Base-by-base conservation (phyloP, 2,797 vertebrate genomes). In the Acipenser ruthenus region DNA sequence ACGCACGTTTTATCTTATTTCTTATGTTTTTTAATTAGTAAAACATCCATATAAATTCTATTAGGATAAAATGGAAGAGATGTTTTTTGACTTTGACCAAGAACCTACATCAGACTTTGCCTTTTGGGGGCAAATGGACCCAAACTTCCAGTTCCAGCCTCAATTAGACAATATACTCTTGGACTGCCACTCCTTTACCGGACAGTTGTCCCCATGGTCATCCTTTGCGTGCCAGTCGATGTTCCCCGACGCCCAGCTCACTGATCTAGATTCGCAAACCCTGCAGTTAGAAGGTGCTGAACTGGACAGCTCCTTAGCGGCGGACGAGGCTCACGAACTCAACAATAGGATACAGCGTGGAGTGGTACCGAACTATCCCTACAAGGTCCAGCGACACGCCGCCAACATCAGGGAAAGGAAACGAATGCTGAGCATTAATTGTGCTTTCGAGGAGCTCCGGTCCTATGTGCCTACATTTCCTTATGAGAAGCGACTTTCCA, bases 331-430 rank as follows among this genome's bases (percentile, higher is more conserved):
- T 6, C 72, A 74, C 71, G 82, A 81, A 48, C 73, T 50, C 52
- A 13, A 11, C 67, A 73, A 59, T 70, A 70, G 13, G 11, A 70
- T 74, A 58, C 67, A 68, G 50, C 74, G 73, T 4, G 74, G 75
- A 5, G 50, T 80, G 18, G 50, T 74, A 13, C 0, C 78, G 7
- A 76, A 85, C 10, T 82, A 79, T 13, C 86, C 86, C 2, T 82
- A 83, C 80, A 83, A 88, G 71, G 87, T 84, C 70, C 89, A 90
- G 82, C 81, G 91, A 9, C 79, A 88, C 0, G 88, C 88, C 0
- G 90, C 93, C 71, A 93, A 92, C 77, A 79, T 92, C 72, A 82
- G 90, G 0, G 91, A 90, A 82, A 85, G 91, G 68, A 90, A 85
- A 75, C 80, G 89, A 73, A 93, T 89, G 88, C 79, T 90, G 65